These are phyloP conservation scores for Labroides dimidiatus DNA, from an alignment of 2,797 vertebrate genomes.

Conservation along the genomic window DNA sequence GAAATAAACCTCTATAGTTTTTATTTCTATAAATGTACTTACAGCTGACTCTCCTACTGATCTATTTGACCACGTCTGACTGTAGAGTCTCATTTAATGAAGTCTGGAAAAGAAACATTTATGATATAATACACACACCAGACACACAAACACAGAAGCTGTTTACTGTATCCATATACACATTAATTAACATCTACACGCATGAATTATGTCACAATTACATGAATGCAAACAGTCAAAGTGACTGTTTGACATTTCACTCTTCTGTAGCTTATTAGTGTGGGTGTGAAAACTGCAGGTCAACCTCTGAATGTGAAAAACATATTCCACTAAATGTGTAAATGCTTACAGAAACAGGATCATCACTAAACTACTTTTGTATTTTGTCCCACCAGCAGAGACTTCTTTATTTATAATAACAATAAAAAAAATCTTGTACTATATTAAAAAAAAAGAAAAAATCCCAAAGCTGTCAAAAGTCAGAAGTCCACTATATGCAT, in stretches of 20 bases:
- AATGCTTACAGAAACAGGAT: neutral
- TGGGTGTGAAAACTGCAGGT: constrained; percentile 10
- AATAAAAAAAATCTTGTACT: neutral
- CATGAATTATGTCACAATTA: constrained; percentile 4
- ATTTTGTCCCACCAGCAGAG: no score
- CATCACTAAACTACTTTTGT: neutral
- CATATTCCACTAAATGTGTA: constrained; percentile 1
- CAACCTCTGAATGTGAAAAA: constrained; percentile 12
- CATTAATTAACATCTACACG: constrained; percentile 15
- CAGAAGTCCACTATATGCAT: constrained; percentile 2
- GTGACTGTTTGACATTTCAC: constrained; percentile 14
- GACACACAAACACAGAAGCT: neutral
- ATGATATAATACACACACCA: constrained; percentile 30
- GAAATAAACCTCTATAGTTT: no score
- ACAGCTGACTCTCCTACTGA: constrained; percentile 7
- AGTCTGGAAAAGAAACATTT: neutral
- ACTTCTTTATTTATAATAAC: no score
- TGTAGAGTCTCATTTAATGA: neutral
- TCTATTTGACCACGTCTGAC: neutral
- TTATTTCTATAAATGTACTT: constrained; percentile 16
- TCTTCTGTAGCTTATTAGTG: constrained; percentile 29
- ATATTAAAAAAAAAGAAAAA: neutral
- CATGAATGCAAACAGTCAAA: constrained; percentile 15
- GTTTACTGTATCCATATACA: neutral
- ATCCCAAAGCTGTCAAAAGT: neutral